A percentile compares a stretch with the other conserved stretches of the same genome.
Conservation (phyloP, 2,113 vertebrate genomes). For the Tragelaphus scriptus region DNA sequence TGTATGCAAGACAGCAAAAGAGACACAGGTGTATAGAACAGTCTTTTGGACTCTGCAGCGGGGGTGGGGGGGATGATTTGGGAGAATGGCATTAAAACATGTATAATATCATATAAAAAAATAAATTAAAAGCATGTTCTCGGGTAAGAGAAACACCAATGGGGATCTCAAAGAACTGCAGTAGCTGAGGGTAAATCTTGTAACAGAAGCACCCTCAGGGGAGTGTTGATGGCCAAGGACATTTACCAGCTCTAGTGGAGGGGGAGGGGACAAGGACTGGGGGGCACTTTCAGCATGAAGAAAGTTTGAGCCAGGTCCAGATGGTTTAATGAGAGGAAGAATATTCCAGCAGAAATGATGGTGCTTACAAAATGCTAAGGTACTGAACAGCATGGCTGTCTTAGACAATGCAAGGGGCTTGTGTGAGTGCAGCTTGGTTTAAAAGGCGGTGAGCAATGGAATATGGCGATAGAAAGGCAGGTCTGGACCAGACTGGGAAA, state of each 20-base stretch:
- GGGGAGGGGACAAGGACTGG: background rate
- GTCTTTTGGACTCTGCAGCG: too few relatives aligned
- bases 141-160: background rate
- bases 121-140: too few relatives aligned
- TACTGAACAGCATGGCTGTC: background rate
- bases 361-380: background rate
- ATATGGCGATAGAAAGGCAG: background rate
- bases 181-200: background rate
- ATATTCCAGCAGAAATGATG: background rate
- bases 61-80: too few relatives aligned
- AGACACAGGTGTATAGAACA: too few relatives aligned
- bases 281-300: background rate
- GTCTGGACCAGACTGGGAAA: background rate
- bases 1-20: too few relatives aligned
- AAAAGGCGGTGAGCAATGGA: background rate
- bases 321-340: background rate
- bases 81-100: too few relatives aligned
- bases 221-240: background rate
- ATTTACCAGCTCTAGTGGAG: background rate
- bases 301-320: background rate
- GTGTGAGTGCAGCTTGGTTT: background rate
- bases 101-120: too few relatives aligned
- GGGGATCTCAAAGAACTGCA: background rate
- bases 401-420: background rate
- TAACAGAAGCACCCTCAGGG: background rate